These are phyloP conservation scores for Parazoanthus swiftii DNA, from an alignment of 92 coral and sea anemone genomes.

Conservation along the genomic window DNA sequence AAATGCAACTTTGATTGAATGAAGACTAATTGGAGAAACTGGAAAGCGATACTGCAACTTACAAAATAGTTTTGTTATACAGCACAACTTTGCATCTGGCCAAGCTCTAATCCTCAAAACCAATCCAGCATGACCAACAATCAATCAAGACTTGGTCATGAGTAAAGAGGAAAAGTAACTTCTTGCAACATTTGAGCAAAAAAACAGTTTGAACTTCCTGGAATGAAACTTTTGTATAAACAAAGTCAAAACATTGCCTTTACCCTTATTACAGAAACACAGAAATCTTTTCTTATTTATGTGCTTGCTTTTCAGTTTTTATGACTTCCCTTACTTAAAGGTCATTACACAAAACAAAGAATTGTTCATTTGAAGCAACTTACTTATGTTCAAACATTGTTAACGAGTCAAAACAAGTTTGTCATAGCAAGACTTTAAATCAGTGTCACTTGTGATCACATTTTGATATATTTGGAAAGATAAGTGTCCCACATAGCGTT, in stretches of 20 bases:
- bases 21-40: neutral
- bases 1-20: neutral
- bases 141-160: conserved; percentile 29
- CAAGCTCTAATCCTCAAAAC: conserved; percentile 3
- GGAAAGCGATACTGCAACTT: neutral
- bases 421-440: neutral
- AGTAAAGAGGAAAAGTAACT: neutral
- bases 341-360: neutral
- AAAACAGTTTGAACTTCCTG: neutral
- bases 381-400: neutral
- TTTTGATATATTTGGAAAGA: neutral
- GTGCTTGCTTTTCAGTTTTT: neutral
- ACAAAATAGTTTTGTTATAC: neutral
- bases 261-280: neutral
- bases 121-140: conserved; percentile 22
- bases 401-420: neutral
- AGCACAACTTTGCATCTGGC: neutral
- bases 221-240: neutral
- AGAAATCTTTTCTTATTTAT: neutral
- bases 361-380: neutral
- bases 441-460: neutral
- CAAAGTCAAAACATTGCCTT: neutral
- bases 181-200: no score
- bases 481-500: neutral
- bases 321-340: neutral